phyloP scores from a whole-genome alignment of 2,888 invertebrate species.

The Griposia aprilina region DNA sequence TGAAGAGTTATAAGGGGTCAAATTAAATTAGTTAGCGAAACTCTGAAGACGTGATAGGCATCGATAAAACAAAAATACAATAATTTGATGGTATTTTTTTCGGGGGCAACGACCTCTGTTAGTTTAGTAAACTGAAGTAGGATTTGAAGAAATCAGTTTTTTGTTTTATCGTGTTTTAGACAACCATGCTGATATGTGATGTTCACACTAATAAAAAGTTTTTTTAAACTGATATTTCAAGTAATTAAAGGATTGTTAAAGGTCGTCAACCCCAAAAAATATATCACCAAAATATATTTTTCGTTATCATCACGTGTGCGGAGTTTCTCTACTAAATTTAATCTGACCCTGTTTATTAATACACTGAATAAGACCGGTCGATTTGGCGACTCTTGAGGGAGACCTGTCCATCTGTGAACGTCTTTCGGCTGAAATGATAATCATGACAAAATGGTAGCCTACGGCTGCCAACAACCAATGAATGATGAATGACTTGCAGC shows the following conservation, averaged over 20 bases:
- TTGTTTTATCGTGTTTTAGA: too few species aligned
- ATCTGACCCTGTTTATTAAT: background rate
- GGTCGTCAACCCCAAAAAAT: too few species aligned
- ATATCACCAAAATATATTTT: too few species aligned
- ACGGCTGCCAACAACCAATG: background rate
- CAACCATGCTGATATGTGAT: background rate
- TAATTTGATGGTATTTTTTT: background rate
- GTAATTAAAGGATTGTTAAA: too few species aligned
- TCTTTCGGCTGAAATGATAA: background rate
- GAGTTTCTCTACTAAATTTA: background rate
- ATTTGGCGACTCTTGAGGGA: background rate
- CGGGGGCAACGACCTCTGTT: background rate
- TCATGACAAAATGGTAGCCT: background rate
- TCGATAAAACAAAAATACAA: too few species aligned
- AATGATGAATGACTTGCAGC: background rate
- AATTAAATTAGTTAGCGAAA: background rate
- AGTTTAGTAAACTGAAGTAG: background rate
- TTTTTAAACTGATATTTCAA: background rate
- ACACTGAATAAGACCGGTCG: background rate
- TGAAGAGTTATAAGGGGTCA: conserved; percentile 30
- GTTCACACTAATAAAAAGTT: background rate
- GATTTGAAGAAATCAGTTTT: background rate
- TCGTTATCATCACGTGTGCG: too few species aligned
- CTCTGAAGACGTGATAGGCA: too few species aligned
- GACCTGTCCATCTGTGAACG: background rate